Base-by-base conservation (phyloP, 1,140 invertebrate species). In the Zaprionus nigranus region DNA sequence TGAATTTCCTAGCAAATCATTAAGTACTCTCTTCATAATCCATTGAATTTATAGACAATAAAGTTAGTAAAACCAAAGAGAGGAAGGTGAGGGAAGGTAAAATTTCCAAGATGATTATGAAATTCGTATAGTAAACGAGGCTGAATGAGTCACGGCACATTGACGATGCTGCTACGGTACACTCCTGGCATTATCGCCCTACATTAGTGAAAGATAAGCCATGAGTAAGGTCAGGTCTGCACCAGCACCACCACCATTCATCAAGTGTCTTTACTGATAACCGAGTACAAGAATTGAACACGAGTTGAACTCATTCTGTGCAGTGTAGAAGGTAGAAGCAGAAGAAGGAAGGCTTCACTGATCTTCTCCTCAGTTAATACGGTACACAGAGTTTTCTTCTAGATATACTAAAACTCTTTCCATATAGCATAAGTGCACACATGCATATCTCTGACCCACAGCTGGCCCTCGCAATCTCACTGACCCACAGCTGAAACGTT, bases 401-500 rank as follows among this genome's bases (percentile, higher is more conserved):
- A 20, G 46, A n/a, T 56, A n/a, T n/a, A 3, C 13, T 56, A 2
- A 17, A 56, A 56, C 24, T 56, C 26, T 56, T 56, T 0, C 26
- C 26, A n/a, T 54, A 54, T 28, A 24, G 0, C 4, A 20, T 17
- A 56, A 15, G 7, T 56, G 15, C 24, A 56, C 5, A 56, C 13
- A 56, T 30, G 9, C 46, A 56, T 28, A 28, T 26, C 26, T n/a
- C 56, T 60, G 57, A 67, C 65, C 57, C 57, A 68, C 17, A 13
- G 36, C 24, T 68, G 65, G 56, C 71, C 58, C 66, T 62, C 53
- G n/a, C 22, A 51, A 56, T 46, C 28, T 46, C n/a, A 38, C 59
- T 70, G 53, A 75, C 73, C 68, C 67, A 64, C 26, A 59, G 36
- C 38, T 43, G 36, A 40, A 30, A 53, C 17, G 30, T 69, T 26